phyloP scores from a whole-genome alignment of 2,888 invertebrate species.

The Dolichomitus sp. region DNA sequence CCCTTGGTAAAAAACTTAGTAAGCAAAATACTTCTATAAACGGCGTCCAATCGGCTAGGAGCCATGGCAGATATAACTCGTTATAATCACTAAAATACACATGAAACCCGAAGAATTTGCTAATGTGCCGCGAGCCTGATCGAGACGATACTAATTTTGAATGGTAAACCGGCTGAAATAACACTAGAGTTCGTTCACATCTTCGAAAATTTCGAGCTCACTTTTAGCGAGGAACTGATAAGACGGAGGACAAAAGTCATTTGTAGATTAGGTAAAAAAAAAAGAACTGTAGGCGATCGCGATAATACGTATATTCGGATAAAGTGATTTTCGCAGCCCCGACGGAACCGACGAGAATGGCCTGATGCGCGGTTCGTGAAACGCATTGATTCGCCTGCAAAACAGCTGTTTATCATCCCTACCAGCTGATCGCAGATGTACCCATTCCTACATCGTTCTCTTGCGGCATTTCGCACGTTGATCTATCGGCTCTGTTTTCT shows the following conservation, averaged over 20 bases:
- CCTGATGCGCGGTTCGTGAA: conserved; percentile 43
- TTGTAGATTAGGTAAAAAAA: background rate
- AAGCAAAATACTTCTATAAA: conserved; percentile 95
- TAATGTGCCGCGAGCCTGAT: background rate
- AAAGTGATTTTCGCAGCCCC: conserved; percentile 26
- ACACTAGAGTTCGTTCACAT: conserved; percentile 15
- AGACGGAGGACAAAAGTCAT: conserved; percentile 57
- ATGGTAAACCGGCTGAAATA: conserved; percentile 10
- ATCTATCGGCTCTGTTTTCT: background rate
- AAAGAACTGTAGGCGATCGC: conserved; percentile 5
- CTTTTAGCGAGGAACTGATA: background rate
- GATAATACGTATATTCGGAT: conserved; percentile 28
- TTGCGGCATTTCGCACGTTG: background rate
- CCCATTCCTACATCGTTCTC: background rate
- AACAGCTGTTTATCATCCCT: conserved; percentile 43
- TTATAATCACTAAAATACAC: conserved; percentile 31
- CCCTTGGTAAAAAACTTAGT: conserved; percentile 98
- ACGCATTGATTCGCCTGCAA: conserved; percentile 34
- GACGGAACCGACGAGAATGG: conserved; percentile 26
- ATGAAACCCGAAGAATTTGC: conserved; percentile 10
- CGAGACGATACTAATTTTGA: conserved; percentile 29
- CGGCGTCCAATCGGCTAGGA: conserved; percentile 89
- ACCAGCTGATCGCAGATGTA: conserved; percentile 27
- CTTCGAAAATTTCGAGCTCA: conserved; percentile 14
- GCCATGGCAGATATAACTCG: conserved; percentile 75